A percentile compares a stretch with the other conserved stretches of the same genome.
Conservation (phyloP, 2,113 vertebrate genomes). For the Cephalopterus ornatus region DNA sequence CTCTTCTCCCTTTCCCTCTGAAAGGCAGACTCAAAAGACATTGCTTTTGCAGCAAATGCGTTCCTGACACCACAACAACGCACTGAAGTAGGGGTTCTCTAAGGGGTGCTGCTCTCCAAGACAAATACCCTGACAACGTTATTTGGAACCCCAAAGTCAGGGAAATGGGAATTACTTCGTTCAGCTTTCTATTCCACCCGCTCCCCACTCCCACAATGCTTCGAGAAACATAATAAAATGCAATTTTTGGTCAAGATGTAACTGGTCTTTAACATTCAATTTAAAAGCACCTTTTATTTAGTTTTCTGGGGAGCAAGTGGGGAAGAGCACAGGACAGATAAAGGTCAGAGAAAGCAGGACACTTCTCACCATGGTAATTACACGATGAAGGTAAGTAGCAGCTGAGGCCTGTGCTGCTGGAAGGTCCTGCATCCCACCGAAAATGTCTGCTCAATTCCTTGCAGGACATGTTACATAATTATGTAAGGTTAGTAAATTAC, state of each 20-base stretch:
- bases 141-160: neutral
- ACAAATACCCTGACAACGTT: accelerated
- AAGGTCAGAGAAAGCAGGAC: neutral
- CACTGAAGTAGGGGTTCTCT: neutral
- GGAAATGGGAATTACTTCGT: neutral
- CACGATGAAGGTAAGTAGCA: neutral
- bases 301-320: neutral
- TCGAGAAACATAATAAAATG: neutral
- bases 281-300: neutral
- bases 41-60: neutral
- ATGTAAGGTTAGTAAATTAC: neutral
- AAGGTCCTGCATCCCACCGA: neutral
- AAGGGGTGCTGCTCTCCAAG: neutral
- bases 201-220: neutral
- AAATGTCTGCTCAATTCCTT: accelerated
- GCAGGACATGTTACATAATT: neutral
- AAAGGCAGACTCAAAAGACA: neutral
- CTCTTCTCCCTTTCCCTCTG: neutral
- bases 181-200: neutral
- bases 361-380: neutral
- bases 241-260: neutral
- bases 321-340: neutral
- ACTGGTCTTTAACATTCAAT: neutral
- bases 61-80: accelerated
- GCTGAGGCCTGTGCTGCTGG: neutral